Percentiles rank a stretch among this genome's conserved stretches.
Conservation (phyloP, 1,140 invertebrate species). For the Carposina sasakii region DNA sequence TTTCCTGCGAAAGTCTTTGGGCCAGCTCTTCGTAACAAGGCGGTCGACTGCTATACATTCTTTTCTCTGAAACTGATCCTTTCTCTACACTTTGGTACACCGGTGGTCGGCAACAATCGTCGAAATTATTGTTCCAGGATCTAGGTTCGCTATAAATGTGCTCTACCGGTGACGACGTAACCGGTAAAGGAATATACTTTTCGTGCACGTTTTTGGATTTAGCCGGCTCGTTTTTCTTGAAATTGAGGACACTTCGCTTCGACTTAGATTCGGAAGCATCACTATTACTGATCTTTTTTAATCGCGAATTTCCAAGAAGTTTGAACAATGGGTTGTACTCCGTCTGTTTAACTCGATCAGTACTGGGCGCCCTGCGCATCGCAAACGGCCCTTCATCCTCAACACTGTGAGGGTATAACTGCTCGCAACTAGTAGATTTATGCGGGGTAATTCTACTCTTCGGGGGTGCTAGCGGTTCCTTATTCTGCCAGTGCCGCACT, state of each 20-base stretch:
- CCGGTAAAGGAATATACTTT: conserved; percentile 63
- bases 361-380: conserved; percentile 62
- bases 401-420: conserved; percentile 57
- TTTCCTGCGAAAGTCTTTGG: conserved; percentile 54
- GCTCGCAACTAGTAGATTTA: conserved; percentile 72
- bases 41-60: conserved; percentile 54
- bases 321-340: conserved; percentile 65
- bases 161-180: conserved; percentile 47
- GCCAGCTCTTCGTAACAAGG: conserved; percentile 67
- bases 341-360: conserved; percentile 57
- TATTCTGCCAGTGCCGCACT: conserved; percentile 66
- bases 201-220: conserved; percentile 60
- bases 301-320: conserved; percentile 58
- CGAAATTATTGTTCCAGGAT: conserved; percentile 46
- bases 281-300: conserved; percentile 48
- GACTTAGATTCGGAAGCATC: conserved; percentile 53
- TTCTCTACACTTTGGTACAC: conserved; percentile 66
- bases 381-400: conserved; percentile 56
- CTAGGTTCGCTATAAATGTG: conserved; percentile 62
- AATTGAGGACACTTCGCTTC: conserved; percentile 55
- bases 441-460: conserved; percentile 48
- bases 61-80: conserved; percentile 49
- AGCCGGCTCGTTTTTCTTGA: conserved; percentile 53
- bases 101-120: conserved; percentile 54
- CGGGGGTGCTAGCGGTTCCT: conserved; percentile 44